Base-by-base conservation (phyloP, 2,888 invertebrate genomes). In the Pecten maximus region DNA sequence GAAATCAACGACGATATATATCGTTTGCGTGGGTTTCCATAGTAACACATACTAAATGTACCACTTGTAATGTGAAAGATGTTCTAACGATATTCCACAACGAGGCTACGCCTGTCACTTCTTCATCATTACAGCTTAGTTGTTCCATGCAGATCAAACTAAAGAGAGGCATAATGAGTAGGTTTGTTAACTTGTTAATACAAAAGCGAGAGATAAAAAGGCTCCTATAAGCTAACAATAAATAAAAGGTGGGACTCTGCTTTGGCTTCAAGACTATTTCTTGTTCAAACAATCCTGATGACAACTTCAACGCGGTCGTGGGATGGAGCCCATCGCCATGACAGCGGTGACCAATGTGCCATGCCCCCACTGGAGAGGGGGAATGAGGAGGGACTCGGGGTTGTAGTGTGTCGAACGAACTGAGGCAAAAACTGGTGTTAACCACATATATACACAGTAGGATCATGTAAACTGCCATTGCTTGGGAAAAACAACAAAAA, bases 271-370 rank as follows among this genome's bases (percentile, higher is more conserved):
- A 93, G 93, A 94, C 93, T 93, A 93, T 92, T 94, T 93, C 93
- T 91, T 90, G 90, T 89, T 93, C 94, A 94, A 94, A 94, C 94
- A 94, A 94, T 94, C 94, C 94, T 94, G 94, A 94, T 94, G 94
- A 91, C 89, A 90, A 88, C 50, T 35, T 89, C 87, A 87, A 88
- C 87, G 88, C 40, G 23, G 40, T n/a, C 88, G 88, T 50, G 54
- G 40, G 60, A 74, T 35, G 74, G 35, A 74, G 74, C 35, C 35
- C 35, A 35, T 74, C 74, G 28, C 74, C 74, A 74, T 35, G 74
- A 74, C 74, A 74, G 10, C 74, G 74, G 74, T 74, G 74, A 74
- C 28, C 35, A 35, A 74, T 74, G 35, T 74, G 74, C 35, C 74
- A 74, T 74, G 35, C 74, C 74, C 74, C 89, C 89, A 89, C 74